Conservation (phyloP, 2,113 vertebrate genomes). For the Corydoras maculifer region DNA sequence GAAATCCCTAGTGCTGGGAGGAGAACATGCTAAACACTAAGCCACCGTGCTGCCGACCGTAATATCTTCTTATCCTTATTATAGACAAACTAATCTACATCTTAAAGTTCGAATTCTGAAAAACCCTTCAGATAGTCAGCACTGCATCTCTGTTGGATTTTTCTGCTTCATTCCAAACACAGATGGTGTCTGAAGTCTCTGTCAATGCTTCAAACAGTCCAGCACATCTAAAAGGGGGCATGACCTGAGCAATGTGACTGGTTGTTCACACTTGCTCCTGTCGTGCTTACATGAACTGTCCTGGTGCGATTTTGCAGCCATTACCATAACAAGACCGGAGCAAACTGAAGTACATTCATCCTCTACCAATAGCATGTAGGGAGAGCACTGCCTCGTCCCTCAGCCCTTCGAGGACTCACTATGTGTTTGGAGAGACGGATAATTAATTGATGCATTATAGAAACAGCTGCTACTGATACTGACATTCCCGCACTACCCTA, state of each 20-base stretch:
- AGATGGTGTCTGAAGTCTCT: conserved; percentile 9
- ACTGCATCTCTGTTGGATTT: background rate
- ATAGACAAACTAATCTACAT: background rate
- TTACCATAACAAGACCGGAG: conserved; percentile 6
- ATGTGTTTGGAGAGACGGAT: background rate
- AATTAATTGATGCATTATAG: conserved; percentile 6
- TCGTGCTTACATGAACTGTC: conserved; percentile 9
- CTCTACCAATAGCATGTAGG: background rate
- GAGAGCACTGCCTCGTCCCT: background rate
- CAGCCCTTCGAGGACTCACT: background rate
- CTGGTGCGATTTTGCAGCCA: background rate
- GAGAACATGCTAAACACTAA: no score
- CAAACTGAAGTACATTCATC: background rate
- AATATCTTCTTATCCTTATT: no score
- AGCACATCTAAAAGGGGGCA: conserved; percentile 1
- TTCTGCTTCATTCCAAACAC: conserved; percentile 5
- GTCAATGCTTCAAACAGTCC: conserved; percentile 4
- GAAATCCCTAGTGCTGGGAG: no score
- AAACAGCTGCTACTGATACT: background rate
- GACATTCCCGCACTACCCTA: background rate
- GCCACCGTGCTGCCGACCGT: no score
- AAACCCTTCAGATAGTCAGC: background rate
- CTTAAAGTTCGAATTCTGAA: background rate
- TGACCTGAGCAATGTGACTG: conserved; percentile 2
- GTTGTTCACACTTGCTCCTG: conserved; percentile 5